Evolutionary conservation across 2,797 vertebrate genomes (phyloP), one percentile per base, ranked within the genome.

Genomic region (Myotis findleyi): DNA sequence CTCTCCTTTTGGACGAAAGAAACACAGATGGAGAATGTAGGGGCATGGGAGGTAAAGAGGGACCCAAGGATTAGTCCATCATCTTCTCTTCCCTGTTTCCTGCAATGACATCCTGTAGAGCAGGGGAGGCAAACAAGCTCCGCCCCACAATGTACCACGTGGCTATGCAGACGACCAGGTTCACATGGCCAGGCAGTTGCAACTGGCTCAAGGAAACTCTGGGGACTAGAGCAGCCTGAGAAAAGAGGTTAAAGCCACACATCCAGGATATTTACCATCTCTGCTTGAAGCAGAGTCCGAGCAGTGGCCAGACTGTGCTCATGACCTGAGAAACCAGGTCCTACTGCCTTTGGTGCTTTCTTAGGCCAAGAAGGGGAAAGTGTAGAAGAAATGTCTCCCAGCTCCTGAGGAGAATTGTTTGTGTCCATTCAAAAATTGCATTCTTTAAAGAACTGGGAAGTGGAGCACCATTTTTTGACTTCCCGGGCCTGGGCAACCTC

Each of bases 1-100:
- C 93, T 94, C 94, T 51, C 96, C 94, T 95, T 91, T 16, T 51
- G n/a, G 83, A 97, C 20, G 64, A 69, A 71, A 69, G 33, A 96
- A 69, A 96, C 51, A 94, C 83, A 68, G 68, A 66, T 7, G 23
- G 75, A 68, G 75, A 86, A 86, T 20, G 51, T 1, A 44, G 30
- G 62, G 38, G 30, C 18, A 14, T 14, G 36, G 49, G 64, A 33
- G 38, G 7, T 16, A 51, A 17, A 75, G 62, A 27, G n/a, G 53
- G 79, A 68, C 44, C 30, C 44, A 36, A 77, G 51, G 79, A 62
- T 0, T 30, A 79, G 59, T 80, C 90, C 51, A 57, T 18, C 49
- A 14, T 51, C 73, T 80, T 95, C 76, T 89, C 47, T 66, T 84
- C 38, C 69, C 36, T 13, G 38, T 84, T 51, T 72, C 80, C 95